Percentiles rank a stretch among this genome's conserved stretches.
Conservation (phyloP, 2,888 invertebrate species). For the Branchellion lobata region DNA sequence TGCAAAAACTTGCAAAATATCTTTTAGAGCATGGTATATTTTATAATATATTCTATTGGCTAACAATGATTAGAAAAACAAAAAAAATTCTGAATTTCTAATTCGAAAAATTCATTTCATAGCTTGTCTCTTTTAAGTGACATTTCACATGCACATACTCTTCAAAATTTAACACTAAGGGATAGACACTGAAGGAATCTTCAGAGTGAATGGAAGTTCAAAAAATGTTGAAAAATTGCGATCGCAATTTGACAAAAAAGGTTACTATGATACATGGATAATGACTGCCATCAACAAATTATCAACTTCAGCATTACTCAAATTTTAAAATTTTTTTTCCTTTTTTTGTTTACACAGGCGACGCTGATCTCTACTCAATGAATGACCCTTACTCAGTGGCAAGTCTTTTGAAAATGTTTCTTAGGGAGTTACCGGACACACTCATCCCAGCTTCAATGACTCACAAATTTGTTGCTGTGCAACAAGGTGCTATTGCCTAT, state of each 20-base stretch:
- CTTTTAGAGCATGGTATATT: conserved; percentile 48
- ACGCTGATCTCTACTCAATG: conserved; percentile 65
- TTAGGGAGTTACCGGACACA: conserved; percentile 65
- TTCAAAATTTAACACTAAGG: no score
- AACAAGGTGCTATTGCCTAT: conserved; percentile 51
- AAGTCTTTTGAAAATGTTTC: conserved; percentile 66
- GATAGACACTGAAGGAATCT: conserved; percentile 64
- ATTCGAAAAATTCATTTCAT: not conserved
- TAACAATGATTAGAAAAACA: no score
- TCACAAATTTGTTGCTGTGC: conserved; percentile 57
- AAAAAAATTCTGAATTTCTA: not conserved
- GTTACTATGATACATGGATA: conserved; percentile 51
- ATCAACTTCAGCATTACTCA: no score
- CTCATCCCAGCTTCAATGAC: conserved; percentile 64
- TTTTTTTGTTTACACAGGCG: no score
- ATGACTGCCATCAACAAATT: not conserved
- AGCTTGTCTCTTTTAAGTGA: not conserved
- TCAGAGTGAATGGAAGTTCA: conserved; percentile 66
- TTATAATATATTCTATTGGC: not conserved
- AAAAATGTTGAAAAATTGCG: conserved; percentile 65
- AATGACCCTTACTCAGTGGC: conserved; percentile 67
- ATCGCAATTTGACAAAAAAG: conserved; percentile 65
- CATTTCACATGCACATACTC: conserved; percentile 29
- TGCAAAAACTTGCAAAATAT: conserved; percentile 51
- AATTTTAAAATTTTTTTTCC: no score